Evolutionary conservation across 2,888 invertebrate species (phyloP).

Genomic region (Baccha elongata): DNA sequence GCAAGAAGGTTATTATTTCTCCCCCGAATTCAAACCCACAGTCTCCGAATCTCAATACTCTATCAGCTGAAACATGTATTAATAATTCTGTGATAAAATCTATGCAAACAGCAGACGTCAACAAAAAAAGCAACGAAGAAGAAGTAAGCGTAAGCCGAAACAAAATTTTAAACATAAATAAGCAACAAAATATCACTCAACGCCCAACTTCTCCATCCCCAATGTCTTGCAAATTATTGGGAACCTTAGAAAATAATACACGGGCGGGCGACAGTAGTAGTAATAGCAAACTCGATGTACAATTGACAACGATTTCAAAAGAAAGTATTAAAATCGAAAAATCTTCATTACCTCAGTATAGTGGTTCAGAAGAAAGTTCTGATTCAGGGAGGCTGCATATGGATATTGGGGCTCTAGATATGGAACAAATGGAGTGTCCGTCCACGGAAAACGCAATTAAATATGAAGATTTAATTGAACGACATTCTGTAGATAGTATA

Average conservation of each 20-base stretch:
- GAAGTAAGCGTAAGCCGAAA: slow-evolving; percentile 41
- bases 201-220: slow-evolving; percentile 59
- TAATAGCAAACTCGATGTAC: slow-evolving; percentile 30
- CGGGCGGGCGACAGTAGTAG: slow-evolving; percentile 51
- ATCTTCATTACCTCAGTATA: slow-evolving; percentile 75
- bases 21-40: slow-evolving; percentile 82
- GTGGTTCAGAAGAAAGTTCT: slow-evolving; percentile 84
- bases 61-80: slow-evolving; percentile 80
- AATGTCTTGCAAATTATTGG: slow-evolving; percentile 59
- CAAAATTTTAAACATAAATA: slow-evolving; percentile 45
- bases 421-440: slow-evolving; percentile 64
- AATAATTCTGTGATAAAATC: slow-evolving; percentile 82
- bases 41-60: slow-evolving; percentile 78
- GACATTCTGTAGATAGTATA: slow-evolving; percentile 80
- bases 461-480: slow-evolving; percentile 74
- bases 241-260: slow-evolving; percentile 56
- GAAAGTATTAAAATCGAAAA: slow-evolving; percentile 56
- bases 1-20: slow-evolving; percentile 82
- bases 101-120: slow-evolving; percentile 79
- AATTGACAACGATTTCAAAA: slow-evolving; percentile 31
- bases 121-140: slow-evolving; percentile 73
- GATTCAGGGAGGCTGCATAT: slow-evolving; percentile 90
- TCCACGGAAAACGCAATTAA: slow-evolving; percentile 49
- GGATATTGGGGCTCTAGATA: slow-evolving; percentile 84
- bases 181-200: slow-evolving; percentile 43